Evolutionary conservation across 2,113 vertebrate genomes (phyloP).

Genomic region (Alces alces): DNA sequence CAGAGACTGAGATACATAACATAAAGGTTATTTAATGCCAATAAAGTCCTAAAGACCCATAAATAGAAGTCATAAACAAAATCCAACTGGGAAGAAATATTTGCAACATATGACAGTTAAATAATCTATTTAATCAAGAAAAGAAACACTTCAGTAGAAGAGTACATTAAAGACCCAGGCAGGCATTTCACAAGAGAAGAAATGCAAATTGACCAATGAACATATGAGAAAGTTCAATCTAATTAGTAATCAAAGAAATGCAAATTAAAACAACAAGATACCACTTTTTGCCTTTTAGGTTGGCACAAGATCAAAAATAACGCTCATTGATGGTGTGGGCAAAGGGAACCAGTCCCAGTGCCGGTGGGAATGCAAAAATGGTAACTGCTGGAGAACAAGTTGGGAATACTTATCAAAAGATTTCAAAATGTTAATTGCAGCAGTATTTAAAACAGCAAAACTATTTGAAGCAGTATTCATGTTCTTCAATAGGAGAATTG

Average conservation of each 20-base stretch:
- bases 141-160: conserved; percentile 20
- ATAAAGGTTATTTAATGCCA: conserved; percentile 5
- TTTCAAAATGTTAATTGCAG: conserved; percentile 59
- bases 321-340: not conserved
- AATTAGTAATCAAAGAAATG: conserved; percentile 77
- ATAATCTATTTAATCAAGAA: conserved; percentile 38
- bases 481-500: not conserved
- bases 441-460: not conserved
- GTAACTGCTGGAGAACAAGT: conserved; percentile 1
- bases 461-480: not conserved
- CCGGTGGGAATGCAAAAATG: not conserved
- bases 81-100: conserved; percentile 32
- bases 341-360: not conserved
- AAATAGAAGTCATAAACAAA: conserved; percentile 16
- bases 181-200: conserved; percentile 56
- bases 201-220: conserved; percentile 63
- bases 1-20: not conserved
- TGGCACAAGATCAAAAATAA: conserved; percentile 70
- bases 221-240: conserved; percentile 68
- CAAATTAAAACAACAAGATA: conserved; percentile 74
- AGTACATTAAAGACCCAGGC: conserved; percentile 54
- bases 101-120: conserved; percentile 31
- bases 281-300: conserved; percentile 63
- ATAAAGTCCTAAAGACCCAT: not conserved
- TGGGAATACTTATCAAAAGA: conserved; percentile 44